Evolutionary conservation across 35 echinoderm and acorn worm genomes (phyloP), one percentile per base, ranked within the genome.

Genomic region (Chiridota heheva): DNA sequence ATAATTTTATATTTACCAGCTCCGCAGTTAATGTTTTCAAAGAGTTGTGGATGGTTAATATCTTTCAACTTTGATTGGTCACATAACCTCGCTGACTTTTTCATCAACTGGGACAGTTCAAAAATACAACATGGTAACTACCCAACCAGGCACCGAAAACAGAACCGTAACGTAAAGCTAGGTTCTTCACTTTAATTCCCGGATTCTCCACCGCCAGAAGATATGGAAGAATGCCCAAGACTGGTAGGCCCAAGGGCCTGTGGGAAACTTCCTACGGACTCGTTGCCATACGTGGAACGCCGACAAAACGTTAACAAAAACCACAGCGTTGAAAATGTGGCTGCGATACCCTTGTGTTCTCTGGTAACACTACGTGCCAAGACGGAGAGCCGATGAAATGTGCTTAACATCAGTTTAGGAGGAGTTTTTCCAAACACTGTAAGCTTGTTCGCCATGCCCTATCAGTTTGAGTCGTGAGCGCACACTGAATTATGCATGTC

Each of bases 231-330:
- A 77, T 77, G 25, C 73, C 73, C 3, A 77, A 46, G 17, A 77
- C 73, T n/a, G 73, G 73, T 39, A 77, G 35, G 7, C 73, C 73
- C 73, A 46, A 77, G 16, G 73, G 73, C 73, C 73, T 8, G 47
- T 46, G 18, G 73, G 73, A 10, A 77, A 36, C 33, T 53, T 29
- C 39, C 39, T 77, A 13, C 55, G 47, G 29, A 35, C 38, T 17
- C 30, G 20, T 34, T 59, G 18, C 2, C 73, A 53, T n/a, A n/a
- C n/a, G n/a, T n/a, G n/a, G n/a, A n/a, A n/a, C n/a, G n/a, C n/a
- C n/a, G n/a, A n/a, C n/a, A n/a, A n/a, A n/a, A n/a, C n/a, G n/a
- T n/a, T n/a, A n/a, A n/a, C n/a, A n/a, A n/a, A n/a, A n/a, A n/a
- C n/a, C n/a, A n/a, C n/a, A n/a, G n/a, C n/a, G n/a, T n/a, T n/a